These are phyloP conservation scores for Himalopsyche tibetana DNA, from an alignment of 2,888 invertebrate genomes.

Conservation along the genomic window DNA sequence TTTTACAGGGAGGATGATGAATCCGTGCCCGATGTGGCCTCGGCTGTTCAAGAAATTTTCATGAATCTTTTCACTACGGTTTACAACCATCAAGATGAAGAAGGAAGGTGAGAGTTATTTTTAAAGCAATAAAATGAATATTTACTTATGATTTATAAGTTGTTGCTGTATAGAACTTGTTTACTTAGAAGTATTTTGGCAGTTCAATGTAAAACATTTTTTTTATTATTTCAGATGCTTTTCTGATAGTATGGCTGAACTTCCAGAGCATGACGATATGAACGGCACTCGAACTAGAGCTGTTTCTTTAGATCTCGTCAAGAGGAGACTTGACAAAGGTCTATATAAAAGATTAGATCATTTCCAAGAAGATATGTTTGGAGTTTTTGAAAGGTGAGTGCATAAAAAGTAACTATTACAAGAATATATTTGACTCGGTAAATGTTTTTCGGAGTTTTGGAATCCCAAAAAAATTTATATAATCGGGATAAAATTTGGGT, in stretches of 20 bases:
- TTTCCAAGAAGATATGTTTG: constrained; percentile 98
- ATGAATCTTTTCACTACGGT: constrained; percentile 94
- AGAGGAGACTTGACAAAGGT: constrained; percentile 92
- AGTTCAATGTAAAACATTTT: neutral
- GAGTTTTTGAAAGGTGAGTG: constrained; percentile 86
- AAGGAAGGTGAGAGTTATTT: constrained; percentile 80
- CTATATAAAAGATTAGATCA: constrained; percentile 94
- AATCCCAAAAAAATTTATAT: too few species aligned
- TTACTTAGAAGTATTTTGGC: too few species aligned
- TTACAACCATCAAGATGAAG: constrained; percentile 97
- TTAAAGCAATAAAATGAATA: neutral
- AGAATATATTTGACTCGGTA: too few species aligned
- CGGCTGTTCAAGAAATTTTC: constrained; percentile 93
- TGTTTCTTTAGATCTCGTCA: constrained; percentile 94
- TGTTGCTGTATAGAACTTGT: too few species aligned
- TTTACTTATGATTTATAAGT: too few species aligned
- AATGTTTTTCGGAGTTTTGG: too few species aligned
- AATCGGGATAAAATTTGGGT: too few species aligned
- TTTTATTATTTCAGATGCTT: constrained; percentile 82
- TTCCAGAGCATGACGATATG: constrained; percentile 90
- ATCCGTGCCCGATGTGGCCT: constrained; percentile 91
- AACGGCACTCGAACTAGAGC: constrained; percentile 83
- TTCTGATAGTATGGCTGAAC: constrained; percentile 96
- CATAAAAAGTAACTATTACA: neutral
- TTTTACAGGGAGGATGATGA: constrained; percentile 83